A percentile compares a stretch with the other conserved stretches of the same genome.
Evolutionary conservation across 2,797 vertebrate species (phyloP).

Genomic region (Pitangus sulphuratus): DNA sequence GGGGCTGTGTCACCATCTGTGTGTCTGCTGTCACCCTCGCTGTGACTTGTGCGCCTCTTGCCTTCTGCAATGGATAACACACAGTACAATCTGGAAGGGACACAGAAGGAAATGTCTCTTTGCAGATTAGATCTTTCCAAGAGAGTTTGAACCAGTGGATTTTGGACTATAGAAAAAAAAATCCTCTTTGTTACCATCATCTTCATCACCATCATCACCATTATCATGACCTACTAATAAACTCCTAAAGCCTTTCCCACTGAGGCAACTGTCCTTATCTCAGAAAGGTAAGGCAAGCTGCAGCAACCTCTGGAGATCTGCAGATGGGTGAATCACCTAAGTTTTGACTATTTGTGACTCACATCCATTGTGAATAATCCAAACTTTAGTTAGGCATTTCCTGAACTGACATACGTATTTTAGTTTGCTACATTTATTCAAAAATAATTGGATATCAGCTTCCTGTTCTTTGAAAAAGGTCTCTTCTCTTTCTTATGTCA

Average conservation of each 20-base stretch:
- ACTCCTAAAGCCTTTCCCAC: not conserved
- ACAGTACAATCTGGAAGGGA: accelerated
- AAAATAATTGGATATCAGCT: not conserved
- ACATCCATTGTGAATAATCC: not conserved
- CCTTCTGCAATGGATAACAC: not conserved
- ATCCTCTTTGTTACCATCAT: not conserved
- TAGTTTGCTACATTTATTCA: not conserved
- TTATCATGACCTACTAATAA: not conserved
- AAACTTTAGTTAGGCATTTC: not conserved
- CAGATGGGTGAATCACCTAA: not conserved
- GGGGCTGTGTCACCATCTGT: accelerated
- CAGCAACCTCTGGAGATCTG: not conserved
- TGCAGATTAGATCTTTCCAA: not conserved
- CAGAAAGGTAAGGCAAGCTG: not conserved
- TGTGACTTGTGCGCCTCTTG: not conserved
- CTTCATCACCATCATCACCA: not conserved
- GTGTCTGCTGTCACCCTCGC: accelerated
- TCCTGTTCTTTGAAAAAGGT: not conserved
- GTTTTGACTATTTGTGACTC: not conserved
- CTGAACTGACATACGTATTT: not conserved
- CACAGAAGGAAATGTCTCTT: not conserved
- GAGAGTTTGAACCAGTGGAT: not conserved
- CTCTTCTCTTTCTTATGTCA: not conserved
- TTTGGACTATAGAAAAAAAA: not conserved
- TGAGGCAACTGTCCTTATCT: not conserved